These are phyloP conservation scores for Corythornis vintsioides DNA, from an alignment of 2,113 vertebrate species.

Conservation along the genomic window DNA sequence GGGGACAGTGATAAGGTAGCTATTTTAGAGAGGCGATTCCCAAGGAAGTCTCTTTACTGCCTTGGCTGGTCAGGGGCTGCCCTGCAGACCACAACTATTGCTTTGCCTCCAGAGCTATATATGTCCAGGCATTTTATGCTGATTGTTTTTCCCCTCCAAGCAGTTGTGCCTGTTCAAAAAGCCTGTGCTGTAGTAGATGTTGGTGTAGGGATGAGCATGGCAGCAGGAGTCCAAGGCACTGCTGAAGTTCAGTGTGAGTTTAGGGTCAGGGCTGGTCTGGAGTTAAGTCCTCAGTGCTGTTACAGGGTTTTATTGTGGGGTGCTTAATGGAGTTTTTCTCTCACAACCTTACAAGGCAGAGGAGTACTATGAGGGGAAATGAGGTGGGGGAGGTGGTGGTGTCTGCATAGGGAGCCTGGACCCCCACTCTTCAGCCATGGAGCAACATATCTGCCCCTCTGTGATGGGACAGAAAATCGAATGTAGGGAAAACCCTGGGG, in stretches of 20 bases:
- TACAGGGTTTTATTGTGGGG: background rate
- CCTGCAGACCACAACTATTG: background rate
- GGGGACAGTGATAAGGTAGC: background rate
- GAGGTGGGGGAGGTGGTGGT: no score
- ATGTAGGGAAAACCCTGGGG: background rate
- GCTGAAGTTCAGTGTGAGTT: background rate
- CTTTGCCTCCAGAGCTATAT: background rate
- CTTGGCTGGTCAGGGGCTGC: background rate
- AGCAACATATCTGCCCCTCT: background rate
- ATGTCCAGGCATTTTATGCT: background rate
- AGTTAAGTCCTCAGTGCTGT: background rate
- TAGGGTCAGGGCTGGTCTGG: background rate
- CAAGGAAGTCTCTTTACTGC: background rate
- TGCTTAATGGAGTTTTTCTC: background rate
- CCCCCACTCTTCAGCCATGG: fast-evolving
- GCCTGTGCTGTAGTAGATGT: background rate
- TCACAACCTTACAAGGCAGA: background rate
- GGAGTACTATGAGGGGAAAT: background rate
- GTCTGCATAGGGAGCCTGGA: background rate
- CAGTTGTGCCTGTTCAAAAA: background rate
- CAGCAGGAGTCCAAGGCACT: background rate
- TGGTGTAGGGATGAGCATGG: background rate
- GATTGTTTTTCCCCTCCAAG: background rate
- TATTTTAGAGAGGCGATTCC: background rate
- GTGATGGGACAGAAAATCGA: fast-evolving